phyloP scores from a whole-genome alignment of 2,113 vertebrate species.

The Porphyrio hochstetteri region DNA sequence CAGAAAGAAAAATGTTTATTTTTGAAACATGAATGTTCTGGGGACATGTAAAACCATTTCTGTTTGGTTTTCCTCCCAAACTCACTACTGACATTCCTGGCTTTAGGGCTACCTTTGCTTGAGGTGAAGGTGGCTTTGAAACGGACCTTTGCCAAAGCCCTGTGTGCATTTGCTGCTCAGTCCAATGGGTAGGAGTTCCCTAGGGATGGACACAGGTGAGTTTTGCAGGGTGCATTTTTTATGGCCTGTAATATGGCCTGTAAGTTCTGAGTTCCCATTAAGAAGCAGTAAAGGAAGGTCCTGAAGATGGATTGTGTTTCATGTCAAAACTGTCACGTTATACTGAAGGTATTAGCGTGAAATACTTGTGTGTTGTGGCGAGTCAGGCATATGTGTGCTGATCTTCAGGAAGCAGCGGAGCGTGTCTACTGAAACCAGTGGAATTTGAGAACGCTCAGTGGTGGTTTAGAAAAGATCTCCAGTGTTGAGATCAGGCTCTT shows the following conservation, averaged over 20 bases:
- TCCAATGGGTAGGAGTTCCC: background rate
- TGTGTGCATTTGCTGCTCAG: rapidly evolving
- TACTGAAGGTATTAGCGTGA: background rate
- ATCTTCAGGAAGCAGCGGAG: background rate
- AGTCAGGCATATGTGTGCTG: background rate
- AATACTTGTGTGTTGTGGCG: background rate
- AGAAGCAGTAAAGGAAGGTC: background rate
- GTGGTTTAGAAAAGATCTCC: background rate
- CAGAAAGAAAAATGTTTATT: background rate
- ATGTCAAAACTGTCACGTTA: background rate
- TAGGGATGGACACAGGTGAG: background rate
- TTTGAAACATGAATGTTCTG: background rate
- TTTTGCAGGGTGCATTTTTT: background rate
- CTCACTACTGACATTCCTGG: background rate
- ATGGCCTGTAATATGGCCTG: background rate
- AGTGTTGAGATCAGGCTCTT: background rate
- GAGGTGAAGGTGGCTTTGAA: background rate
- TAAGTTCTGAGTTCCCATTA: background rate
- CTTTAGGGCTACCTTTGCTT: background rate
- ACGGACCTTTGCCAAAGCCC: background rate
- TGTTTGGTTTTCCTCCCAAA: background rate
- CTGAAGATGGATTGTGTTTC: background rate
- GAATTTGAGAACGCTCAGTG: background rate
- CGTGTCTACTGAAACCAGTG: background rate
- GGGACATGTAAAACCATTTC: background rate